These are phyloP conservation scores for Varanus salvator DNA, from an alignment of 2,113 vertebrate species.

Conservation along the genomic window DNA sequence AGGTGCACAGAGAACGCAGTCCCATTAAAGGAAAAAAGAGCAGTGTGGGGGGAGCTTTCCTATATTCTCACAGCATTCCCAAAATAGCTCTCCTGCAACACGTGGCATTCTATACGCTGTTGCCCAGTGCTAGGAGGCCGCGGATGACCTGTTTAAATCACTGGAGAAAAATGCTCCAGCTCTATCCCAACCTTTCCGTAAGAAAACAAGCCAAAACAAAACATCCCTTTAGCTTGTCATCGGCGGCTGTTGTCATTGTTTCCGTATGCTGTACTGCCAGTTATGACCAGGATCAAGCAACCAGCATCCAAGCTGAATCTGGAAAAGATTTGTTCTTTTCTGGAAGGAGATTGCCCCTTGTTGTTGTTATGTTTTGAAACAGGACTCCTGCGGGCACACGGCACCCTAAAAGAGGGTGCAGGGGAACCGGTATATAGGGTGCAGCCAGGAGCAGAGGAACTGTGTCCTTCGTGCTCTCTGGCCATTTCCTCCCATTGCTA, in stretches of 20 bases:
- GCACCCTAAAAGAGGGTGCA: background rate
- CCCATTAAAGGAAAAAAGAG: background rate
- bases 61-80: slow-evolving; percentile 37
- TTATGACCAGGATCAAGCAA: background rate
- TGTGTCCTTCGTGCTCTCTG: no score
- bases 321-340: background rate
- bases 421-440: background rate
- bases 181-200: background rate
- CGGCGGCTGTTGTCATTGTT: background rate
- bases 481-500: background rate
- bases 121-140: background rate
- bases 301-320: background rate
- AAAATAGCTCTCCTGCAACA: slow-evolving; percentile 6
- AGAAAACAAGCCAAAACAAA: background rate
- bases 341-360: background rate
- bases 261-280: background rate
- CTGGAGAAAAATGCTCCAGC: background rate
- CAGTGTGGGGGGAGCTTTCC: background rate
- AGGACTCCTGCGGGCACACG: background rate
- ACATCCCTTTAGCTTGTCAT: background rate
- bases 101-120: fast-evolving
- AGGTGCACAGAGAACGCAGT: background rate
- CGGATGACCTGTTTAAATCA: slow-evolving; percentile 9
- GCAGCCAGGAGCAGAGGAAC: no score
- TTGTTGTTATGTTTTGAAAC: background rate